Evolutionary conservation across 1,140 invertebrate species (phyloP).

Genomic region (Charaxes varanes): DNA sequence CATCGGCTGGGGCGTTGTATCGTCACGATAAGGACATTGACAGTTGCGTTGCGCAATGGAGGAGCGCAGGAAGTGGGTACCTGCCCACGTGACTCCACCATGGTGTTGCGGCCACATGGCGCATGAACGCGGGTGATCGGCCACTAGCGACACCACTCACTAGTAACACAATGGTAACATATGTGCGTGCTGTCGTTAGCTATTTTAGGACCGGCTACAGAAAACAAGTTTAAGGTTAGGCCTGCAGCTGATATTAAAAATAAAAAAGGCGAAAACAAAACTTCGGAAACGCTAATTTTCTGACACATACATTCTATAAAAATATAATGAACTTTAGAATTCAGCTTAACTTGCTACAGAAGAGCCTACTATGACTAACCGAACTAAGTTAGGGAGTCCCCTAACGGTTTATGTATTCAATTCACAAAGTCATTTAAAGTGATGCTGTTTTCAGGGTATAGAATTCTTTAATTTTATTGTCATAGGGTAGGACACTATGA

Average conservation of each 20-base stretch:
- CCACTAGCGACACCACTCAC: slow-evolving; percentile 26
- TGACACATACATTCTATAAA: too few species aligned
- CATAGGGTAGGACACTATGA: too few species aligned
- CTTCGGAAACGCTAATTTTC: too few species aligned
- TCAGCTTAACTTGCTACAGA: too few species aligned
- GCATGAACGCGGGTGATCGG: slow-evolving; percentile 33
- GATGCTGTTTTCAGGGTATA: too few species aligned
- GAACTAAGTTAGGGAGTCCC: too few species aligned
- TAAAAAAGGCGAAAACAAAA: too few species aligned
- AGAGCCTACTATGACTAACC: too few species aligned
- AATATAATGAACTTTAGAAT: too few species aligned
- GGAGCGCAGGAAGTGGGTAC: slow-evolving; percentile 46
- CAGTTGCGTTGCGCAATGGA: slow-evolving; percentile 44
- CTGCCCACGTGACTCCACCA: slow-evolving; percentile 52
- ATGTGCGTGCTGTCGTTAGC: slow-evolving; percentile 11
- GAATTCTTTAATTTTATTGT: too few species aligned
- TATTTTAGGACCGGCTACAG: slow-evolving; percentile 22
- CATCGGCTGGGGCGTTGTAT: slow-evolving; percentile 21
- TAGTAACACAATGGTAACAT: slow-evolving; percentile 32
- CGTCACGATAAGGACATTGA: slow-evolving; percentile 33
- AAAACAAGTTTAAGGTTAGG: slow-evolving; percentile 29
- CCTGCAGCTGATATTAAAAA: slow-evolving; percentile 29
- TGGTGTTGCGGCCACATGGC: slow-evolving; percentile 39
- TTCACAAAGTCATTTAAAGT: too few species aligned
- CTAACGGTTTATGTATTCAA: too few species aligned